Evolutionary conservation across 2,113 vertebrate genomes (phyloP), one percentile per base, ranked within the genome.

Genomic region (Raja brachyura): DNA sequence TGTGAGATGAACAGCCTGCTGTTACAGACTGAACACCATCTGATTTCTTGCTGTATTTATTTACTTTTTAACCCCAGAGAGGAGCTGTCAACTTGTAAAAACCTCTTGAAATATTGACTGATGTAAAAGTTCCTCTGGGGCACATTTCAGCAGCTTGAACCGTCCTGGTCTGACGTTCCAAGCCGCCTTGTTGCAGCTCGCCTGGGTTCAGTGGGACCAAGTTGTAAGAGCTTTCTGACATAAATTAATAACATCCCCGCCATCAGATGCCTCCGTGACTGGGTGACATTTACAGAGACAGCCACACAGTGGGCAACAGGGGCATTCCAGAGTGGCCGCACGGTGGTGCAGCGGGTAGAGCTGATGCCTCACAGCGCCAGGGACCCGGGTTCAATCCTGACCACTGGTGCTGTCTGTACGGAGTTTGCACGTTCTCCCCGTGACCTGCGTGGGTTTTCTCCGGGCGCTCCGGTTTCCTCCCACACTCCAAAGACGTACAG

Each of bases 171-270:
- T 92, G 33, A 70, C 90, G 14, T 74, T 92, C 73, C 73, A 92
- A 22, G 33, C 39, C 39, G 73, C 73, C 54, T 74, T 66, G 59
- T 63, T 86, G 56, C 63, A 31, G 20, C 48, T 90, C n/a, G 59
- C 22, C 31, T 92, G 33, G 90, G 28, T 92, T 74, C 90, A 70
- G 90, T 11, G 68, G 63, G 68, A 10, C 11, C 90, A 92, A 74
- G 66, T 92, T 74, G 66, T 92, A 66, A 54, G 18, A 73, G 20
- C 11, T 28, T 31, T 90, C 33, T 73, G 88, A 73, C 33, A 70
- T 90, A 70, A 70, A 90, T 92, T 28, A 92, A 92, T 73, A 92
- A 92, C 90, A 92, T 92, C 90, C 90, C 90, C 28, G 73, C 90
- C 73, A 20, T 54, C 90, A 48, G 73, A 92, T 25, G 31, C 18